Evolutionary conservation across 2,888 invertebrate genomes (phyloP).

Genomic region (Magallana nippona): DNA sequence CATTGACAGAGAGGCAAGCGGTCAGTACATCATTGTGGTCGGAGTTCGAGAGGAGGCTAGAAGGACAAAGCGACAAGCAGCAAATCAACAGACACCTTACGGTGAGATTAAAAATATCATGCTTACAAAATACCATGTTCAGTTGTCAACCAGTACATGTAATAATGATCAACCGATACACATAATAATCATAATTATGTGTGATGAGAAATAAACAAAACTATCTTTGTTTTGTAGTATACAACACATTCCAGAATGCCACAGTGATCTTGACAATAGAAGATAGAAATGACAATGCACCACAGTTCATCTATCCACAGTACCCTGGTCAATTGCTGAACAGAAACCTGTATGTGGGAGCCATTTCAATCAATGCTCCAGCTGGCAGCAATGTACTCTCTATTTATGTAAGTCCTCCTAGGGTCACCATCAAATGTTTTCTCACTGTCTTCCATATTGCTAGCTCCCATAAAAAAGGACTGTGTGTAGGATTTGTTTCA

Average conservation of each 20-base stretch:
- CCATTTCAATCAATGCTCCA: conserved; percentile 86
- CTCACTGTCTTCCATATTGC: no score
- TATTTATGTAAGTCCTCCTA: conserved; percentile 83
- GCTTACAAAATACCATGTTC: no score
- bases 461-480: no score
- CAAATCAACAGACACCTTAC: conserved; percentile 14
- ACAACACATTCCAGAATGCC: conserved; percentile 62
- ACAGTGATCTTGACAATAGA: conserved; percentile 89
- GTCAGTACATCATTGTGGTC: conserved; percentile 87
- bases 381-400: conserved; percentile 86
- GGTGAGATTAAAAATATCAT: not conserved
- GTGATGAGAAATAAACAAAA: not conserved
- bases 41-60: conserved; percentile 81
- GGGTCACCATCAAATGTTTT: no score
- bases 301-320: conserved; percentile 88
- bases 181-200: no score
- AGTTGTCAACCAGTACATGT: no score
- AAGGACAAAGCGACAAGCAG: conserved; percentile 51
- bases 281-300: conserved; percentile 94
- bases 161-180: no score
- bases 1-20: conserved; percentile 89
- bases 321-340: conserved; percentile 68
- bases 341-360: conserved; percentile 85
- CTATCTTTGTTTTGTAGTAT: conserved; percentile 64
- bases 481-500: no score